Percentiles rank a stretch among this genome's conserved stretches.
These are phyloP conservation scores for Listrodromus nycthemerus DNA, from an alignment of 2,888 invertebrate genomes.

Conservation along the genomic window DNA sequence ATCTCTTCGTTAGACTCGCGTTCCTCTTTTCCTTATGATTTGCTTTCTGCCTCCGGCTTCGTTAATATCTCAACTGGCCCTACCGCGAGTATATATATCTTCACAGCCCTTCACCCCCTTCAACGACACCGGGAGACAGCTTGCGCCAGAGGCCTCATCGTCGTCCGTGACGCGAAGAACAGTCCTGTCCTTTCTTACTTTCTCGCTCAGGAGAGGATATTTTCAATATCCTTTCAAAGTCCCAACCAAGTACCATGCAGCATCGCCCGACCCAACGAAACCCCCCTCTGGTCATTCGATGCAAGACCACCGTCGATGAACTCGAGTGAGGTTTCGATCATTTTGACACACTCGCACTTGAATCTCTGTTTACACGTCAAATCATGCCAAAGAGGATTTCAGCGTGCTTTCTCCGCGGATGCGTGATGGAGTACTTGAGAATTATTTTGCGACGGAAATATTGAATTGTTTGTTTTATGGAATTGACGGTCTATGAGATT, in stretches of 20 bases:
- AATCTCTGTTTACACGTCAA: conserved; percentile 36
- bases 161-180: conserved; percentile 1
- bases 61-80: conserved; percentile 27
- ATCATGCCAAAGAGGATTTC: conserved; percentile 14
- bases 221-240: conserved; percentile 9
- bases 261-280: conserved; percentile 19
- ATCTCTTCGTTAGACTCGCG: conserved; percentile 32
- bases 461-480: not conserved
- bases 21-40: conserved; percentile 28
- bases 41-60: conserved; percentile 24
- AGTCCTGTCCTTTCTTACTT: conserved; percentile 14
- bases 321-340: conserved; percentile 36
- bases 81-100: conserved; percentile 14
- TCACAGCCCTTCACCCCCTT: conserved; percentile 29
- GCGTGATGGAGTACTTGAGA: not conserved
- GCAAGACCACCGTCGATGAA: conserved; percentile 37
- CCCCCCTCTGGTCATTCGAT: not conserved
- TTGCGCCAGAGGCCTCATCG: not conserved
- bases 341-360: conserved; percentile 32
- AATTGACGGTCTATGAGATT: no score
- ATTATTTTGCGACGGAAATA: not conserved
- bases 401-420: not conserved
- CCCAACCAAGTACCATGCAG: conserved; percentile 46
- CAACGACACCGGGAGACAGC: conserved; percentile 13
- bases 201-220: conserved; percentile 9